Evolutionary conservation across 2,888 invertebrate species (phyloP), one percentile per base, ranked within the genome.

Genomic region (Chrysolina oricalcia): DNA sequence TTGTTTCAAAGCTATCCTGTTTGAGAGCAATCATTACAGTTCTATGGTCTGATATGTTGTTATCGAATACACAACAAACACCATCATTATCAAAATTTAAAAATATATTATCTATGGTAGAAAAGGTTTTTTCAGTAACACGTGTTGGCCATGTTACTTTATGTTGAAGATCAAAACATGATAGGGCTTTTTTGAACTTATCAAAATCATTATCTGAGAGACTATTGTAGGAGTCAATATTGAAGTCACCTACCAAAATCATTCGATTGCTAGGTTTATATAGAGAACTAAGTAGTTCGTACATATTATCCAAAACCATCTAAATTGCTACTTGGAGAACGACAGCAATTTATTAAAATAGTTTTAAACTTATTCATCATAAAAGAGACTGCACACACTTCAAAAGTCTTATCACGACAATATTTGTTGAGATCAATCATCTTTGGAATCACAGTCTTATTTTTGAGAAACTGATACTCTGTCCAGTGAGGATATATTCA

Each of bases 301-400:
- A 64, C 35, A 64, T n/a, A n/a, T 64, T n/a, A n/a, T 41, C 43
- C 15, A 64, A 64, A n/a, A 64, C n/a, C 43, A 4, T 41, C 35
- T 64, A 35, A 64, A 64, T 64, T 64, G n/a, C 64, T 64, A 41
- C 64, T 64, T 6, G 65, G 48, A 43, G 17, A 65, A 15, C 65
- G 48, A 23, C 41, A 65, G n/a, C 21, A 65, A 43, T 65, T 65
- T 9, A 65, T 41, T 65, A 41, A 43, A 46, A 65, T 65, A 41
- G 48, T 65, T 41, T 40, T 65, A 43, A 65, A n/a, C 40, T 65
- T 65, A 6, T n/a, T 65, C 23, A 46, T n/a, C 46, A 43, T 41
- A n/a, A 65, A 65, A 13, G 65, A 65, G 5, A 65, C 48, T 9
- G 65, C 65, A 65, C 65, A 65, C 46, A 65, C 65, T 65, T 65